Conservation (phyloP, 2,113 vertebrate species). For the Ornithorhynchus anatinus region DNA sequence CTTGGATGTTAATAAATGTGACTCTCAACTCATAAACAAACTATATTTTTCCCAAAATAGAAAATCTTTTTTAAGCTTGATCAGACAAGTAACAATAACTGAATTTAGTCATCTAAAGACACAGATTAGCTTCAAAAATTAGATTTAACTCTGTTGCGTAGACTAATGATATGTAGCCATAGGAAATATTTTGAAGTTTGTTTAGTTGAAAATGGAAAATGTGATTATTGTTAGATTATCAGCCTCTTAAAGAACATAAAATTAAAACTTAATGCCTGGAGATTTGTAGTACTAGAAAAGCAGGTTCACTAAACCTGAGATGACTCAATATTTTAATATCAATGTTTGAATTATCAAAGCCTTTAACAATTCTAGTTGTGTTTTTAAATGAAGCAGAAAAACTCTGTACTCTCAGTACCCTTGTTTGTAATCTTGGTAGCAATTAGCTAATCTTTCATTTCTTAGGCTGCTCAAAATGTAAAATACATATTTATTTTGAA, state of each 20-base stretch:
- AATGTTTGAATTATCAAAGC: constrained; percentile 57
- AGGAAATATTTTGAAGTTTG: constrained; percentile 52
- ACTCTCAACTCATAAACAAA: constrained; percentile 50
- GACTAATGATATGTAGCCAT: constrained; percentile 43
- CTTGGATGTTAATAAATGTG: constrained; percentile 59
- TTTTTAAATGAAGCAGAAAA: constrained; percentile 56
- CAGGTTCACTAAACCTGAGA: constrained; percentile 58
- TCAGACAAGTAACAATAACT: constrained; percentile 57
- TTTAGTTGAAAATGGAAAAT: constrained; percentile 66
- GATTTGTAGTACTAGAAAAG: constrained; percentile 62
- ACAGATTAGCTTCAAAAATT: constrained; percentile 57
- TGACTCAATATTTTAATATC: constrained; percentile 47
- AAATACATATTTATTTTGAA: constrained; percentile 26
- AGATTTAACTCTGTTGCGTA: constrained; percentile 57
- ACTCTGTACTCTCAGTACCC: background rate
- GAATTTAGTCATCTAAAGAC: constrained; percentile 66
- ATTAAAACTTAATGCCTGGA: constrained; percentile 64
- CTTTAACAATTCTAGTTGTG: constrained; percentile 25
- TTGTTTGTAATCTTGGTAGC: background rate
- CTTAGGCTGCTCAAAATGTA: constrained; percentile 4
- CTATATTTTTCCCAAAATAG: constrained; percentile 57
- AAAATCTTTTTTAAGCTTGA: constrained; percentile 69
- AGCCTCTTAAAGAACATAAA: constrained; percentile 62
- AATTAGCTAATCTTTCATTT: background rate
- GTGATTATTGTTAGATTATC: constrained; percentile 63